A percentile compares a stretch with the other conserved stretches of the same genome.
These are phyloP conservation scores for Caprella mutica DNA, from an alignment of 2,888 invertebrate genomes.

Conservation along the genomic window DNA sequence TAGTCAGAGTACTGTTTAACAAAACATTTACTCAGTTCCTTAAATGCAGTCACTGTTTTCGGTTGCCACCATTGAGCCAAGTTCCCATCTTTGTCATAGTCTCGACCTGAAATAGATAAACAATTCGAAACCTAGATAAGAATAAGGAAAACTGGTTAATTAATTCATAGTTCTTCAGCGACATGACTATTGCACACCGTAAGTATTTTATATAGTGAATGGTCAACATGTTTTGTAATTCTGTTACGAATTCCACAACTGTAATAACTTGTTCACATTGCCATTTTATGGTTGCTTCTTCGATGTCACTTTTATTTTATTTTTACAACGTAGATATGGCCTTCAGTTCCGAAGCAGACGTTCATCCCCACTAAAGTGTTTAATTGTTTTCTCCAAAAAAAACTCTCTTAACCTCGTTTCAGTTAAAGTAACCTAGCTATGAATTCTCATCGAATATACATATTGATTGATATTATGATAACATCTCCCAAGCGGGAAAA, in stretches of 20 bases:
- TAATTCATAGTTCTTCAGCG: too few species aligned
- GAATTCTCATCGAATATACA: too few species aligned
- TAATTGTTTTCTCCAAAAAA: too few species aligned
- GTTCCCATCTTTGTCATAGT: constrained; percentile 80
- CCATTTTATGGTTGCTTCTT: too few species aligned
- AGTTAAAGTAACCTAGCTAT: background rate
- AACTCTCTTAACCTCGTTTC: background rate
- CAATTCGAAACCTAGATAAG: background rate
- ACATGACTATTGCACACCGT: too few species aligned
- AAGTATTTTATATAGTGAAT: too few species aligned
- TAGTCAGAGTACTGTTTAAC: constrained; percentile 74
- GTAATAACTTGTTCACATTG: background rate
- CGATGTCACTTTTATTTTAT: too few species aligned
- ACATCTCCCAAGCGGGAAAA: background rate
- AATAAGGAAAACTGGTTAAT: background rate
- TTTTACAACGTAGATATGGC: too few species aligned
- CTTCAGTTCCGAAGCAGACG: too few species aligned
- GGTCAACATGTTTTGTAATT: too few species aligned
- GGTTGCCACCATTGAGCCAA: constrained; percentile 89
- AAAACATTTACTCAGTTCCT: constrained; percentile 75
- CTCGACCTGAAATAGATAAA: constrained; percentile 50
- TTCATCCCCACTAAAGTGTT: too few species aligned
- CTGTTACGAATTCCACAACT: background rate
- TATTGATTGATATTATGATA: background rate
- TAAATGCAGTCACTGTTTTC: constrained; percentile 69